phyloP scores from a whole-genome alignment of 2,797 vertebrate species.

The Gymnocypris eckloni region DNA sequence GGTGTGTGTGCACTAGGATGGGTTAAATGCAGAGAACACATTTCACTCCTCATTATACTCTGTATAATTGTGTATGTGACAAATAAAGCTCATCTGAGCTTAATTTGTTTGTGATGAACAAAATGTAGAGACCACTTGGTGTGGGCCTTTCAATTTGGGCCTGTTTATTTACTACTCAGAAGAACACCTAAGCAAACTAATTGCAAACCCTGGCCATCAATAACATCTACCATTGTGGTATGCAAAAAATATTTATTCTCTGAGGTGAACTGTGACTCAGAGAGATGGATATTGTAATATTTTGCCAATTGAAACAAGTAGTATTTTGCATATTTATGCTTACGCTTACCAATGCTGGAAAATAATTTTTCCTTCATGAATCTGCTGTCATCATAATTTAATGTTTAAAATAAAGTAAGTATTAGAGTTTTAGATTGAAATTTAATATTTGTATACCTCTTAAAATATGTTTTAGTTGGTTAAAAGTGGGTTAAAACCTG shows the following conservation, averaged over 20 bases:
- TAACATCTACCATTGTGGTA: not conserved
- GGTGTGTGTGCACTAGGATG: too few relatives aligned
- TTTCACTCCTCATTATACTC: too few relatives aligned
- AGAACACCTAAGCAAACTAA: not conserved
- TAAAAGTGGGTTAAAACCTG: not conserved
- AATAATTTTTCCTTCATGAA: not conserved
- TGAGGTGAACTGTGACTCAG: not conserved
- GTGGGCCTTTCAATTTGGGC: not conserved
- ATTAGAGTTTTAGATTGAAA: not conserved
- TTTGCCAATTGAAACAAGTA: not conserved
- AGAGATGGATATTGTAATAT: not conserved
- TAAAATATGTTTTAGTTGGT: not conserved
- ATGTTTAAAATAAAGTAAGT: not conserved
- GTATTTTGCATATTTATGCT: not conserved
- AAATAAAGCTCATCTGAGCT: too few relatives aligned
- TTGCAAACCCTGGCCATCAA: too few relatives aligned
- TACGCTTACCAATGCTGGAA: not conserved
- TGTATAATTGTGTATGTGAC: too few relatives aligned
- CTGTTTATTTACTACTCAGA: not conserved
- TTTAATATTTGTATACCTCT: not conserved
- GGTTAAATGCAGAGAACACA: too few relatives aligned
- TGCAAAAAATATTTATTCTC: not conserved
- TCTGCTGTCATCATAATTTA: conserved; percentile 8
- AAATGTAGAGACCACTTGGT: not conserved
- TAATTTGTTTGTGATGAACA: too few relatives aligned